A percentile compares a stretch with the other conserved stretches of the same genome.
These are phyloP conservation scores for Carduelis carduelis DNA, from an alignment of 2,797 vertebrate genomes.

Conservation along the genomic window DNA sequence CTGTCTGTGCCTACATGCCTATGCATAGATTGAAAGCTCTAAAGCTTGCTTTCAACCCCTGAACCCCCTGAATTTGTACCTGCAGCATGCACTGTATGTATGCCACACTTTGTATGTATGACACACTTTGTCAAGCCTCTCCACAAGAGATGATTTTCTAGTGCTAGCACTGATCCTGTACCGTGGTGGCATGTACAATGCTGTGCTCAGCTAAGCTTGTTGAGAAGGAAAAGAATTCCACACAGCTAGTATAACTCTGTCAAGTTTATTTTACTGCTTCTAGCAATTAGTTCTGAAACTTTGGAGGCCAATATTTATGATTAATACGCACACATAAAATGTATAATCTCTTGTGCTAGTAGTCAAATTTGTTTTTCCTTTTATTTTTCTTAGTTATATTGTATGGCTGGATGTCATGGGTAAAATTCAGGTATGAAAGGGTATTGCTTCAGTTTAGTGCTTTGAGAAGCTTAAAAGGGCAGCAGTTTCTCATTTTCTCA, in stretches of 20 bases:
- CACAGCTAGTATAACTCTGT: not conserved
- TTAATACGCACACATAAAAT: not conserved
- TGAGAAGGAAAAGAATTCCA: not conserved
- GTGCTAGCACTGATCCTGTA: not conserved
- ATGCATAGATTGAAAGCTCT: not conserved
- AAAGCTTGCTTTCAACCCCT: not conserved
- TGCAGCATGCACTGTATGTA: too few species aligned
- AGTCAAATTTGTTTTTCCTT: not conserved
- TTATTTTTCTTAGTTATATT: not conserved
- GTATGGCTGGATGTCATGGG: not conserved
- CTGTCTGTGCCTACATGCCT: not conserved
- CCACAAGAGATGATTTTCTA: not conserved
- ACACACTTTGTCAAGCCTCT: not conserved
- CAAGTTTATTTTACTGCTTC: not conserved
- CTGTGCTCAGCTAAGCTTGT: not conserved
- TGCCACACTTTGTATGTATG: not conserved
- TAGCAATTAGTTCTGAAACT: not conserved
- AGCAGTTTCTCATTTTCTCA: slow-evolving; percentile 4
- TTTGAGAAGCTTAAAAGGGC: not conserved
- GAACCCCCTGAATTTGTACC: not conserved
- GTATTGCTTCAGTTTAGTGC: not conserved
- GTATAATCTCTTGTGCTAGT: not conserved
- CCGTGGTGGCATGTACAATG: not conserved
- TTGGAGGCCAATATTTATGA: not conserved
- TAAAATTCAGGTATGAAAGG: not conserved